Evolutionary conservation across 2,888 invertebrate genomes (phyloP).

Genomic region (Argyresthia goedartella): DNA sequence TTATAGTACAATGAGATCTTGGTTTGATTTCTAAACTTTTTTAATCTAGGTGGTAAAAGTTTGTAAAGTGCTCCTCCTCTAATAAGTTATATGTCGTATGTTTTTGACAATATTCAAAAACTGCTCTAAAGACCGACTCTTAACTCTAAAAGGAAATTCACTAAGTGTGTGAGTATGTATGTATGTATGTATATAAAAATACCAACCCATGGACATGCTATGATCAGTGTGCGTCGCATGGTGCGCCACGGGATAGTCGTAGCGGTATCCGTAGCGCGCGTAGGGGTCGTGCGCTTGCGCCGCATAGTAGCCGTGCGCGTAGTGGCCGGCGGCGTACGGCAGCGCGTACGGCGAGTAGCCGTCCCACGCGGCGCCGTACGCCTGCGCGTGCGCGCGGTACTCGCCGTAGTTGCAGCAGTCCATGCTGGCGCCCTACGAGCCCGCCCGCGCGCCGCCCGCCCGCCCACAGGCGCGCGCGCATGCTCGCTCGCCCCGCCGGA

Average conservation of each 20-base stretch:
- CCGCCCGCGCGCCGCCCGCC: constrained; percentile 23
- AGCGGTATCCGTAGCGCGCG: constrained; percentile 57
- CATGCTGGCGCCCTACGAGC: constrained; percentile 42
- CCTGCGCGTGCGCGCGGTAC: constrained; percentile 51
- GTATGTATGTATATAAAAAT: constrained; percentile 8
- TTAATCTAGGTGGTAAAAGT: no score
- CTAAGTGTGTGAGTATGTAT: no score
- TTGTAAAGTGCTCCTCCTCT: no score
- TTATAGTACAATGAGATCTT: no score
- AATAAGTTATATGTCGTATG: no score
- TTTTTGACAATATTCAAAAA: no score
- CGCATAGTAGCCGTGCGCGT: no score
- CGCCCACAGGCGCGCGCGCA: constrained; percentile 28
- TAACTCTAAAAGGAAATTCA: no score
- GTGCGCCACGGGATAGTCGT: constrained; percentile 47
- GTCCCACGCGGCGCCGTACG: constrained; percentile 28
- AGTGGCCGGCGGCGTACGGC: no score
- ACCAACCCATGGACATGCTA: constrained; percentile 58
- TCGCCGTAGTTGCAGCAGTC: constrained; percentile 69
- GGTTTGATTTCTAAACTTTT: no score
- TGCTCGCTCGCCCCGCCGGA: constrained; percentile 15
- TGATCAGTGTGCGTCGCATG: constrained; percentile 54
- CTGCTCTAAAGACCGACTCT: no score
- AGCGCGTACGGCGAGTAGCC: constrained; percentile 47
- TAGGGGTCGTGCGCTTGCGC: constrained; percentile 43